Evolutionary conservation across 1,140 invertebrate genomes (phyloP).

Genomic region (Monochamus saltuarius): DNA sequence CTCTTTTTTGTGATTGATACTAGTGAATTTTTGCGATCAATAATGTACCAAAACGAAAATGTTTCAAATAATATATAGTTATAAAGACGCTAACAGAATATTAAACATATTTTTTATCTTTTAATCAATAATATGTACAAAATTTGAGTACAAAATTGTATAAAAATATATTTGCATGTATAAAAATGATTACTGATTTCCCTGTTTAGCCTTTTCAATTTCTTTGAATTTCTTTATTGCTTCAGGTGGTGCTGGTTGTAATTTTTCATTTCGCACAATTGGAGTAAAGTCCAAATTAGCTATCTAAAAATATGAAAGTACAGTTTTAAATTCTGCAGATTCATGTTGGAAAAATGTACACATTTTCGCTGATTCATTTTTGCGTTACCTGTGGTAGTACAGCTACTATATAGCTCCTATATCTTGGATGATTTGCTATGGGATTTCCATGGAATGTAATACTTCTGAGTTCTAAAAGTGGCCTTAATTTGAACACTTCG

Average conservation of each 20-base stretch:
- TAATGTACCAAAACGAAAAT: too few species aligned
- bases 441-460: constrained; percentile 60
- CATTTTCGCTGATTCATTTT: too few species aligned
- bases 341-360: constrained; percentile 1
- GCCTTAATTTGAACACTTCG: constrained; percentile 50
- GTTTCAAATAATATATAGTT: too few species aligned
- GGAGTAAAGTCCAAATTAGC: constrained; percentile 55
- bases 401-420: constrained; percentile 54
- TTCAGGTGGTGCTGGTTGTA: constrained; percentile 33
- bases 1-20: too few species aligned
- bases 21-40: too few species aligned
- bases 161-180: not conserved
- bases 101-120: constrained; percentile 1
- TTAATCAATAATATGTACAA: not conserved
- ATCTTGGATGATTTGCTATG: constrained; percentile 52
- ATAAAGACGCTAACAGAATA: too few species aligned
- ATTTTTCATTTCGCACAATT: constrained; percentile 43
- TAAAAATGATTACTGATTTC: not conserved
- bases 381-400: constrained; percentile 56
- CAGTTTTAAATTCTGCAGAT: not conserved
- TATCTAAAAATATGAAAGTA: constrained; percentile 31
- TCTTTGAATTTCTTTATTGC: constrained; percentile 32
- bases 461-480: constrained; percentile 51
- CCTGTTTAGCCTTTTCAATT: constrained; percentile 20
- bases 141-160: not conserved